These are phyloP conservation scores for Agapetus fuscipes DNA, from an alignment of 2,888 invertebrate species.

Conservation along the genomic window DNA sequence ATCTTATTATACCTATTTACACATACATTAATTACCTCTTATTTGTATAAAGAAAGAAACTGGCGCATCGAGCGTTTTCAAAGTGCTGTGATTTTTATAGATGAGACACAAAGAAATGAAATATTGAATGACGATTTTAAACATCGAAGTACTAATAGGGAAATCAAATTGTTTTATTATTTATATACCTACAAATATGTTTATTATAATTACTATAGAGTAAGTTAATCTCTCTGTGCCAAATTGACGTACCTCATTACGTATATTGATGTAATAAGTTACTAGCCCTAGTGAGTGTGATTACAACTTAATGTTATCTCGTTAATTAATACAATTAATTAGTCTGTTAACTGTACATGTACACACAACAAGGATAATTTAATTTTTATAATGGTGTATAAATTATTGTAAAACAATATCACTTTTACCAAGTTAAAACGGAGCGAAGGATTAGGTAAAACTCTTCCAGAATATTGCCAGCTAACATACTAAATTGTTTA, in stretches of 20 bases:
- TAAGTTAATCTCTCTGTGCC: slow-evolving; percentile 60
- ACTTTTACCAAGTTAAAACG: too few species aligned
- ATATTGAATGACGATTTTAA: slow-evolving; percentile 30
- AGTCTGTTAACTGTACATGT: slow-evolving; percentile 17
- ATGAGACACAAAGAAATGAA: slow-evolving; percentile 12
- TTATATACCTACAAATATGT: slow-evolving; percentile 23
- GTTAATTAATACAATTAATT: slow-evolving; percentile 20
- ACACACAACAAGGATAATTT: slow-evolving; percentile 16
- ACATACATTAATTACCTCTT: slow-evolving; percentile 16
- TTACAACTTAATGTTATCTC: slow-evolving; percentile 20
- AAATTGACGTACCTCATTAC: slow-evolving; percentile 73
- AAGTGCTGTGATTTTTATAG: slow-evolving; percentile 22
- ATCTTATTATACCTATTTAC: slow-evolving; percentile 9
- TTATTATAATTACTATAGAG: slow-evolving; percentile 17
- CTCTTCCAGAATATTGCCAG: too few species aligned
- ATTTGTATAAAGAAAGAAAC: slow-evolving; percentile 14
- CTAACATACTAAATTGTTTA: too few species aligned
- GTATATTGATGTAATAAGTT: slow-evolving; percentile 39
- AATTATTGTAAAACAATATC: too few species aligned
- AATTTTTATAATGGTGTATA: slow-evolving; percentile 21
- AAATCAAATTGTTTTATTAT: slow-evolving; percentile 21
- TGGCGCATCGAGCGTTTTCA: slow-evolving; percentile 8
- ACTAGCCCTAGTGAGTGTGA: slow-evolving; percentile 26
- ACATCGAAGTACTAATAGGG: slow-evolving; percentile 35
- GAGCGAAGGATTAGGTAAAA: too few species aligned